A percentile compares a stretch with the other conserved stretches of the same genome.
Conservation (phyloP, 2,113 vertebrate genomes). For the Lamprologus sp. region DNA sequence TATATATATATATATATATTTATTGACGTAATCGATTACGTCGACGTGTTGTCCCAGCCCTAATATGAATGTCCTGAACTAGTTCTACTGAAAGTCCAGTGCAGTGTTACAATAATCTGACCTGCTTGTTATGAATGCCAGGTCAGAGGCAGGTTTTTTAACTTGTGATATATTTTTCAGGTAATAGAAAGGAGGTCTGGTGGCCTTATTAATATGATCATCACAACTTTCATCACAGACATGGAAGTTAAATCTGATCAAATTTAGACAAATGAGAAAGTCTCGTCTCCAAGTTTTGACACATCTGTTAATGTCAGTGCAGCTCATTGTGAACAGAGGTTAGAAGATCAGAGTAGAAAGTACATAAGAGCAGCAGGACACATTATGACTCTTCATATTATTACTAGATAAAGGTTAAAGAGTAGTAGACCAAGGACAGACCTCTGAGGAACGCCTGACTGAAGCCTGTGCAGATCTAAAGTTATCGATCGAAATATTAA, state of each 20-base stretch:
- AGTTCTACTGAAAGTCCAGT: background rate
- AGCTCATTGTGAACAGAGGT: background rate
- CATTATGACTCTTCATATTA: background rate
- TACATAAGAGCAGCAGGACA: background rate
- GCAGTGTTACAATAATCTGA: background rate
- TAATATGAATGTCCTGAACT: background rate
- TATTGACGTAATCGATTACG: too few relatives aligned
- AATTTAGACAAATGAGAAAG: background rate
- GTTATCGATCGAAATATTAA: background rate
- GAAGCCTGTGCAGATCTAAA: background rate
- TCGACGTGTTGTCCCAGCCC: too few relatives aligned
- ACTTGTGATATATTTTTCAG: too few relatives aligned
- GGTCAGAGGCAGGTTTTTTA: too few relatives aligned
- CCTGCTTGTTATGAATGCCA: background rate
- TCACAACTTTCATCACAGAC: fast-evolving
- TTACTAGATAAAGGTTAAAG: fast-evolving
- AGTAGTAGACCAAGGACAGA: background rate
- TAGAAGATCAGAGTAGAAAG: background rate
- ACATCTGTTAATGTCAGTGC: background rate
- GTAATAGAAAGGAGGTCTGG: background rate
- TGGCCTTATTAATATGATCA: background rate
- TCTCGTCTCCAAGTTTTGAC: background rate
- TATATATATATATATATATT: too few relatives aligned
- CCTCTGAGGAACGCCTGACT: fast-evolving
- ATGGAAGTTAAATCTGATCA: background rate